phyloP scores from a whole-genome alignment of 2,113 vertebrate genomes.

The Corapipo altera region DNA sequence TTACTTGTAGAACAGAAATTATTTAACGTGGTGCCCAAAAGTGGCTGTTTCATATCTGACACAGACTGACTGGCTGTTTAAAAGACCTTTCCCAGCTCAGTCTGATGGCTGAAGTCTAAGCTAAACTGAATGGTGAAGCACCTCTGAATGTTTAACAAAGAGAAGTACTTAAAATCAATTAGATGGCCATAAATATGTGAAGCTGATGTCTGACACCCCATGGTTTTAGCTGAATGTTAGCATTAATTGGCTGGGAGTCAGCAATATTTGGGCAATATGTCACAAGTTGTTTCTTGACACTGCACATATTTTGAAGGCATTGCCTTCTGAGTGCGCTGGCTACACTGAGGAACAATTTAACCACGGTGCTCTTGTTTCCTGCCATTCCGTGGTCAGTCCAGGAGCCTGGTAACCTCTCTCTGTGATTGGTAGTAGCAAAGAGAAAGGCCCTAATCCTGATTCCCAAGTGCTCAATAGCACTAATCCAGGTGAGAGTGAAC shows the following conservation, averaged over 20 bases:
- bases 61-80: background rate
- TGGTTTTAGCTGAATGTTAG: background rate
- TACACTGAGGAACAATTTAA: background rate
- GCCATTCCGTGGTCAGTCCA: background rate
- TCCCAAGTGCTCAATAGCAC: background rate
- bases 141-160: conserved; percentile 35
- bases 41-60: background rate
- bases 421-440: background rate
- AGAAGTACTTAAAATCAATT: conserved; percentile 27
- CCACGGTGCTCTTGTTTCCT: background rate
- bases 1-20: conserved; percentile 7
- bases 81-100: background rate
- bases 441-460: background rate
- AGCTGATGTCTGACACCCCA: background rate
- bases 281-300: conserved; percentile 5
- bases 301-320: background rate
- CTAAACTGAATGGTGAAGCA: conserved; percentile 20
- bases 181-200: background rate
- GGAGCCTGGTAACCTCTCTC: background rate
- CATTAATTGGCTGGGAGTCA: conserved; percentile 1
- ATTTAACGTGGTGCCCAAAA: background rate
- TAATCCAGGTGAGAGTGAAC: background rate
- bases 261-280: background rate
- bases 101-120: background rate
- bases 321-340: background rate